These are phyloP conservation scores for Plebejus anna DNA, from an alignment of 2,888 invertebrate genomes.

Conservation along the genomic window DNA sequence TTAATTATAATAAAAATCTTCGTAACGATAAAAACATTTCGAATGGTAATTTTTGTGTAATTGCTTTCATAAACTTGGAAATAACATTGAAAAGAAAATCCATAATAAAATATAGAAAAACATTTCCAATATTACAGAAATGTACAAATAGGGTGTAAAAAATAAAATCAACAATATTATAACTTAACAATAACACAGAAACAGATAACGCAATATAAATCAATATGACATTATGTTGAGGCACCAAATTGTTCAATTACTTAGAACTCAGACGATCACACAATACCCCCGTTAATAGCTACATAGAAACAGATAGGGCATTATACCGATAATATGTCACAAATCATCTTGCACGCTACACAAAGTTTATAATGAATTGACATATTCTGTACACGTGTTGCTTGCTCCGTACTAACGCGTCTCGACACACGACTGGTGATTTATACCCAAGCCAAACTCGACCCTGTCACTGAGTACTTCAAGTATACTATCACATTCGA, in stretches of 20 bases:
- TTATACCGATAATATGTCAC: constrained; percentile 76
- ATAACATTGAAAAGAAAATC: not conserved
- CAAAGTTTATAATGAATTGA: constrained; percentile 79
- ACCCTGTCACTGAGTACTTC: constrained; percentile 38
- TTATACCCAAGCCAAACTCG: constrained; percentile 36
- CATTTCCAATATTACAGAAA: not conserved
- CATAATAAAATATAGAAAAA: not conserved
- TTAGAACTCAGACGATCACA: constrained; percentile 58
- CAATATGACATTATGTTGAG: constrained; percentile 49
- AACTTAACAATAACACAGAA: constrained; percentile 45
- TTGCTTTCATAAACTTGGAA: not conserved
- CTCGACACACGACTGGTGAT: constrained; percentile 42
- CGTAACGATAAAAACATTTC: constrained; percentile 43
- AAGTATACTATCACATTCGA: constrained; percentile 37
- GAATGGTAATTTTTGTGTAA: not conserved
- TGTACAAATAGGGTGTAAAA: not conserved
- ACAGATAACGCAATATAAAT: constrained; percentile 52
- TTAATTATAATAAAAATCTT: constrained; percentile 76
- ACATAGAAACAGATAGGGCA: constrained; percentile 67
- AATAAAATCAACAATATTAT: not conserved
- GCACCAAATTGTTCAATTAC: constrained; percentile 67
- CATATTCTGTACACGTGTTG: constrained; percentile 75
- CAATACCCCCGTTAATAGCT: constrained; percentile 67
- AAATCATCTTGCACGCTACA: constrained; percentile 72
- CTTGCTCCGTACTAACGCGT: constrained; percentile 45